Evolutionary conservation across 1,140 invertebrate genomes (phyloP), one percentile per base, ranked within the genome.

Genomic region (Pseudachorutes palmiensis): DNA sequence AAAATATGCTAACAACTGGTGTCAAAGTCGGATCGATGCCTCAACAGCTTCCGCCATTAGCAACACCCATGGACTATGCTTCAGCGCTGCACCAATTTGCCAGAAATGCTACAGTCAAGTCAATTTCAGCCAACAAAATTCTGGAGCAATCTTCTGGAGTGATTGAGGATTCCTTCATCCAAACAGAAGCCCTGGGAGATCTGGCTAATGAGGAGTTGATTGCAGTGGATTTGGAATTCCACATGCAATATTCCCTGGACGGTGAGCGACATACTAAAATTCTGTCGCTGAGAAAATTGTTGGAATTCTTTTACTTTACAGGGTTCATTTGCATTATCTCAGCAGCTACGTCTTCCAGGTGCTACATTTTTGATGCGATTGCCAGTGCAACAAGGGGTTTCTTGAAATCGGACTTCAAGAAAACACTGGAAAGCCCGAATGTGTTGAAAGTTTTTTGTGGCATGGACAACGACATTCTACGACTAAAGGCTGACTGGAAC

Each of bases 381-480:
- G 5, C 19, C 36, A 5, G 5, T 9, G 5, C 5, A 41, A 41
- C 5, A 9, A 41, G 19, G 5, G 5, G 5, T 41, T 5, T 41
- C 19, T 9, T 41, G 5, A 5, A 41, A 41, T n/a, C n/a, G n/a
- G 36, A 19, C 5, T 41, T 41, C 36, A 19, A 9, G 19, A 41
- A 41, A 41, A 5, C 19, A 41, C 5, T 41, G 36, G 36, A 41
- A 41, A 9, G 5, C 19, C 5, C 36, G 19, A 19, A 41, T 9
- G n/a, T 29, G 5, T n/a, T 60, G 2, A 60, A 60, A n/a, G 58
- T 60, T 2, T 60, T 60, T n/a, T 60, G 58, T 30, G 58, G 58
- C 5, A 28, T 24, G 24, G 30, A 30, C n/a, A 60, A 30, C 29
- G 58, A 60, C 29, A 29, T 60, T 30, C 30, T 60, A 19, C 19